Base-by-base conservation (phyloP, 2,888 invertebrate species). In the Chrysina gloriosa region DNA sequence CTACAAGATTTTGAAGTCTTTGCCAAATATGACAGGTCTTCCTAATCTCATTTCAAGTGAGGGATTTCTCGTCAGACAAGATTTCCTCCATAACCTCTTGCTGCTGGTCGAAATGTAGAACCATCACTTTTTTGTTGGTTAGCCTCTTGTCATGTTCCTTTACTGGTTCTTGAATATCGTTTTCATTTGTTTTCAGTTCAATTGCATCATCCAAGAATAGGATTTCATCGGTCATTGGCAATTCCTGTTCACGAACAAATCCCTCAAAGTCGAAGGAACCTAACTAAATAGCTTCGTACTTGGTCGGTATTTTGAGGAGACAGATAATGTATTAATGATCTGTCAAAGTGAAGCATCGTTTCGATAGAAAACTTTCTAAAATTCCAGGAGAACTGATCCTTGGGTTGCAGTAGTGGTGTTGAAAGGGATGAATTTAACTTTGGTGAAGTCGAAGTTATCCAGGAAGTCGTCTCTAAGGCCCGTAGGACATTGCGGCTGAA, bases 351-450 rank as follows among this genome's bases (percentile, higher is more conserved):
- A 56, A 65, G 52, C 74, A 77, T n/a, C n/a, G n/a, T n/a, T n/a
- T n/a, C 75, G 2, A 70, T 77, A 67, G 74, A 77, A 9, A 78
- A 65, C 42, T 75, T 77, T 69, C 76, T 77, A 52, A 76, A 76
- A 52, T 73, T 76, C 3, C 67, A 65, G 67, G 73, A 71, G 1
- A 75, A 71, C 66, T 76, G 75, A 52, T 78, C 74, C 71, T 78
- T 73, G 7, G 74, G 73, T 72, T 78, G 77, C 6, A 79, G 23
- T 52, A 72, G 75, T 75, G 69, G 74, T 75, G 70, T 74, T 74
- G 68, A 71, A 69, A 34, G 69, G 71, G 39, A 73, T 52, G 65
- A 68, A 73, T 34, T 63, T 69, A 27, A 72, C 68, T 50, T 69
- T 50, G 47, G 70, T 69, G 27, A 69, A 73, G 5, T 58, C 64